A percentile compares a stretch with the other conserved stretches of the same genome.
phyloP scores from a whole-genome alignment of 2,797 vertebrate species.

The Kryptolebias ocellatus region DNA sequence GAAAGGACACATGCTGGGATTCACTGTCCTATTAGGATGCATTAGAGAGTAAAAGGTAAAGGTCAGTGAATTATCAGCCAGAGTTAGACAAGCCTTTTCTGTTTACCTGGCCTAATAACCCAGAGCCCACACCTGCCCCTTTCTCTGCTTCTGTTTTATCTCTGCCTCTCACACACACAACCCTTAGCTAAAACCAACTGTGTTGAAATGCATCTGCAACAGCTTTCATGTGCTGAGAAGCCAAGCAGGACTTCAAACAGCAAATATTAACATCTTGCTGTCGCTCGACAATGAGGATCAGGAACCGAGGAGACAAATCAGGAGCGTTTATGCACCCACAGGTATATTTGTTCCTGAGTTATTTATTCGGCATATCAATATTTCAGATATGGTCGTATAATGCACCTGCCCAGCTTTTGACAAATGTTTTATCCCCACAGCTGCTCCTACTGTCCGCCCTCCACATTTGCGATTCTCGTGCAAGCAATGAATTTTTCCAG shows the following conservation, averaged over 20 bases:
- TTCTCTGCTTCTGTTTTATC: constrained; percentile 7
- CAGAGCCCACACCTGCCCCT: constrained; percentile 55
- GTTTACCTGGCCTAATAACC: constrained; percentile 75
- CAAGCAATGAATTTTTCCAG: constrained; percentile 7
- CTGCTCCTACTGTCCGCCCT: background rate
- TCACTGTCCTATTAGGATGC: constrained; percentile 69
- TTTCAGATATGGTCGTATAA: constrained; percentile 5
- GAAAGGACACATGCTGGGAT: constrained; percentile 50
- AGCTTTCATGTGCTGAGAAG: constrained; percentile 20
- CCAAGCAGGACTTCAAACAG: constrained; percentile 25
- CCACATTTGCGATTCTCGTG: background rate
- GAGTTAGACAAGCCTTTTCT: constrained; percentile 70
- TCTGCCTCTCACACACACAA: background rate
- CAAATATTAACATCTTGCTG: constrained; percentile 27
- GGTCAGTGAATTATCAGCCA: constrained; percentile 78
- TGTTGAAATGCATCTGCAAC: constrained; percentile 24
- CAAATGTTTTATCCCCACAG: constrained; percentile 8
- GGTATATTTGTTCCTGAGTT: background rate
- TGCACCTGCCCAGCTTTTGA: constrained; percentile 11
- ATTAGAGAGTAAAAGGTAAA: constrained; percentile 75
- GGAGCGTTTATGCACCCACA: constrained; percentile 8
- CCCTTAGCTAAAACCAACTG: background rate
- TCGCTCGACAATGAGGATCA: background rate
- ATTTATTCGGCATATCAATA: background rate
- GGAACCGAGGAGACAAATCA: constrained; percentile 14